Conservation (phyloP, 2,888 invertebrate species). For the Xestoiulus laeticollis region DNA sequence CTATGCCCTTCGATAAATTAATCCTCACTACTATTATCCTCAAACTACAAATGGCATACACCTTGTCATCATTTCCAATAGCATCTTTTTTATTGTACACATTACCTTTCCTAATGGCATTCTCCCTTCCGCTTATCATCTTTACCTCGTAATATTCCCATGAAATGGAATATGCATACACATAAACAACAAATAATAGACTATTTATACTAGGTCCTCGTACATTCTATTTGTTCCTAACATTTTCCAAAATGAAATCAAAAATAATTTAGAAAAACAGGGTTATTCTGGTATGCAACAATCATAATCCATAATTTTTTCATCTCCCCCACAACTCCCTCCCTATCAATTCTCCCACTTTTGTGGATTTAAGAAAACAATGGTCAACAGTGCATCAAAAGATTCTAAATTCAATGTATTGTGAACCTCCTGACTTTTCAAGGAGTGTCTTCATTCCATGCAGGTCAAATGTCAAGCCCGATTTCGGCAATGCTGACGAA, state of each 20-base stretch:
- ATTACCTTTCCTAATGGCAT: neutral
- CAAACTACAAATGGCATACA: no score
- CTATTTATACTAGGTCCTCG: no score
- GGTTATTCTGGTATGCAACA: no score
- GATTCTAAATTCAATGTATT: no score
- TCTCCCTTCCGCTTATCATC: neutral
- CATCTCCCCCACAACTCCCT: neutral
- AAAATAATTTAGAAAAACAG: no score
- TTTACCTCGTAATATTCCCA: neutral
- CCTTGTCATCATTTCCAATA: neutral
- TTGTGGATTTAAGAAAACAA: neutral
- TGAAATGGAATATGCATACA: no score
- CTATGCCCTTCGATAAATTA: neutral
- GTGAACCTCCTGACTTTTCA: neutral
- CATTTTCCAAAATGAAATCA: no score
- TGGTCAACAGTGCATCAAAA: neutral
- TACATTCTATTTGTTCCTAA: no score
- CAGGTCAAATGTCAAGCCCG: neutral
- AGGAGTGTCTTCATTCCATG: neutral
- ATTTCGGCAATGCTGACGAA: neutral
- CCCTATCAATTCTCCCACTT: neutral
- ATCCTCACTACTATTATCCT: no score
- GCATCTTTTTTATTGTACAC: neutral
- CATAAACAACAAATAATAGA: no score
- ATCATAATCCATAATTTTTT: neutral